Conservation (phyloP, 2,797 vertebrate genomes). For the Malacoraja senta region DNA sequence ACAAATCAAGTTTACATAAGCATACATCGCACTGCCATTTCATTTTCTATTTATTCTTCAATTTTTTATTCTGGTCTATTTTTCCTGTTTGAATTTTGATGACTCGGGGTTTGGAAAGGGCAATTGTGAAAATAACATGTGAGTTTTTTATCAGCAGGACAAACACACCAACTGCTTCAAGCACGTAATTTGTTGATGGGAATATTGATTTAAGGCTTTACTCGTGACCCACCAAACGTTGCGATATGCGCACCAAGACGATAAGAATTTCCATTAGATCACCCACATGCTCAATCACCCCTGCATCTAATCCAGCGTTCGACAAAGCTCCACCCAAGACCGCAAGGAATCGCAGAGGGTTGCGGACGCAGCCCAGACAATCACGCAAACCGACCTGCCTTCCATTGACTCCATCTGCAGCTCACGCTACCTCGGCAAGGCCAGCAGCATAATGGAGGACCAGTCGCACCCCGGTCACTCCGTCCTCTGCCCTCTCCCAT, state of each 20-base stretch:
- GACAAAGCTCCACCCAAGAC: background rate
- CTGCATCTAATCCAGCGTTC: background rate
- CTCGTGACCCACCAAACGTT: background rate
- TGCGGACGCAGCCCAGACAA: too few species aligned
- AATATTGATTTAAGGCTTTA: background rate
- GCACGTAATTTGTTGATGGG: background rate
- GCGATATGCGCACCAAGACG: background rate
- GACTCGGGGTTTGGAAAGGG: background rate
- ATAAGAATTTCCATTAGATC: background rate
- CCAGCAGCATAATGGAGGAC: too few species aligned
- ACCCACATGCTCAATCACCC: background rate
- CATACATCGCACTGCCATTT: too few species aligned
- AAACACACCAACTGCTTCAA: background rate
- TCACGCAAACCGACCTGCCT: too few species aligned
- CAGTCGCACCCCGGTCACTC: too few species aligned
- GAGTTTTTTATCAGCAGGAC: background rate
- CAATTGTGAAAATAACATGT: background rate
- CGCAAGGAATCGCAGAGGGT: too few species aligned
- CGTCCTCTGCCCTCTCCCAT: too few species aligned
- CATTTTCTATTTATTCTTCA: background rate
- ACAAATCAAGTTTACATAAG: background rate
- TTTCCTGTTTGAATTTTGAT: constrained; percentile 15
- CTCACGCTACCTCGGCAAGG: too few species aligned
- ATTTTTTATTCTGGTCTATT: background rate
- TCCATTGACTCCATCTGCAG: too few species aligned